phyloP scores from a whole-genome alignment of 2,888 invertebrate genomes.

The Chaetogeoica ovagalla region DNA sequence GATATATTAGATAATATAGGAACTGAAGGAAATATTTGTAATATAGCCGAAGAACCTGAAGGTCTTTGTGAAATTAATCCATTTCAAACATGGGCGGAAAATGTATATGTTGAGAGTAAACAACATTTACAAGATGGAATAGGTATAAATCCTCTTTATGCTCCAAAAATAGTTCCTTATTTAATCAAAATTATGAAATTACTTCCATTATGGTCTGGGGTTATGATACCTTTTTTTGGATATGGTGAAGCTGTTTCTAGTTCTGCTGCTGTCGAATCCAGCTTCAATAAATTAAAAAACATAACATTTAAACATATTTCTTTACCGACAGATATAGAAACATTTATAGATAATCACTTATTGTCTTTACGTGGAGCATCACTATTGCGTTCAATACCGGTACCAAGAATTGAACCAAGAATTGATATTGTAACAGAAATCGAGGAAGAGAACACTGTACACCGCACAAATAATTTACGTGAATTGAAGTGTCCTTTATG shows the following conservation, averaged over 20 bases:
- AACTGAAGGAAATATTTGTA: background rate
- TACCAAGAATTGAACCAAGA: background rate
- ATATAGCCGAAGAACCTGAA: background rate
- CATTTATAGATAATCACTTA: background rate
- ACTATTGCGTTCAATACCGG: background rate
- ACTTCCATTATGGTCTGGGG: background rate
- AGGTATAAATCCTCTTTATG: background rate
- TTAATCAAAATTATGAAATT: constrained; percentile 1
- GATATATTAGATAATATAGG: background rate
- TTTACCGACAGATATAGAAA: no score
- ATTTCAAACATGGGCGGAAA: background rate
- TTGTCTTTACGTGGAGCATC: background rate
- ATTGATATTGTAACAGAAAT: background rate
- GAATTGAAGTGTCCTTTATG: background rate
- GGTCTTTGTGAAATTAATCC: background rate
- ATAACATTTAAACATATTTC: background rate
- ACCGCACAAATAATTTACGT: background rate
- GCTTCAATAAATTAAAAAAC: constrained; percentile 7
- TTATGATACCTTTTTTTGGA: background rate
- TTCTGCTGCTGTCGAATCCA: constrained; percentile 3
- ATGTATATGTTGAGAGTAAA: background rate
- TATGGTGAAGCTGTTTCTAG: constrained; percentile 1
- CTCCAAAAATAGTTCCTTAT: background rate
- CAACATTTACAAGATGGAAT: background rate
- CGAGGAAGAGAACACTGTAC: no score